Base-by-base conservation (phyloP, 2,113 vertebrate genomes). In the Lasiurus borealis region DNA sequence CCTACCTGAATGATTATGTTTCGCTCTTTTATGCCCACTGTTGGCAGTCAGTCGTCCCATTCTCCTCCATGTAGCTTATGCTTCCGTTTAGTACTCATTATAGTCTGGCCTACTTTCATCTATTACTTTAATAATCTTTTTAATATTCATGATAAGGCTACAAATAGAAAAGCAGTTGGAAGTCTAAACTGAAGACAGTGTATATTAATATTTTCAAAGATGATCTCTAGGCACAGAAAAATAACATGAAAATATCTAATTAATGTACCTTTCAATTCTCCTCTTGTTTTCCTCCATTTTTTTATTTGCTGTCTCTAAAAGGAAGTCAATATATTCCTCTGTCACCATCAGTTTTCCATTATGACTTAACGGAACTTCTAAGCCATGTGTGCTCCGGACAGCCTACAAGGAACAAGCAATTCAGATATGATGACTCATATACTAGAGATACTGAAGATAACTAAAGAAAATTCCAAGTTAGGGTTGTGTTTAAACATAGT, bases 211-310 rank as follows among this genome's bases (percentile, higher is more conserved):
- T 81, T 92, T 93, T 90, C 34, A 93, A 78, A 68, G 62, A 62
- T 57, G 44, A 77, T 40, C 40, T 7, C 3, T 36, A 48, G 34
- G 46, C 62, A 84, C 54, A 21, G 31, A 71, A 36, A 36, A 83
- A 66, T 52, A 72, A 69, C 27, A 78, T 40, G 50, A n/a, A 83
- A 80, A 91, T 54, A 88, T 11, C 4, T 2, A 69, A 82, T 52
- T 83, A 48, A 98, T 98, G 85, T 87, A 99, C 99, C 99, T 99
- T 95, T 98, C 97, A 93, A 99, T 99, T 93, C 99, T 98, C 94
- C 88, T 98, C 8, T 97, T 97, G 95, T 99, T 99, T 97, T 99
- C 99, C 72, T 99, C 99, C 99, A 99, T 98, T 97, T 99, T 99
- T 94, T 96, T 98, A 98, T 99, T 99, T 88, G 99, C 99, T 91